phyloP scores from a whole-genome alignment of 2,113 vertebrate species.

The Engystomops pustulosus region DNA sequence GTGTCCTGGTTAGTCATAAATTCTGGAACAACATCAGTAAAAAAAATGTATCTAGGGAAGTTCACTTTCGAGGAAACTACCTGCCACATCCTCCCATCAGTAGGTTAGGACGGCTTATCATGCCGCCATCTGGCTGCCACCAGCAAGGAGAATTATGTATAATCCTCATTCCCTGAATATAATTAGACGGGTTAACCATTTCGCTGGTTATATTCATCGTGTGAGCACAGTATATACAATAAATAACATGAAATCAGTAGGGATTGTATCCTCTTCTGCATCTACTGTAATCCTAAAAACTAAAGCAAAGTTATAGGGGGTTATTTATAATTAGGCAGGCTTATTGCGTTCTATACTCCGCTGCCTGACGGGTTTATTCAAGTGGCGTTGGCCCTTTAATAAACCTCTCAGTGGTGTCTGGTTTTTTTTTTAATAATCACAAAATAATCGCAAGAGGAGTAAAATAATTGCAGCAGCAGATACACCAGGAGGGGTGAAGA shows the following conservation, averaged over 20 bases:
- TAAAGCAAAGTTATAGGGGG: neutral
- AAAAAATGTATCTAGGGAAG: constrained; percentile 11
- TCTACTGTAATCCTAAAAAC: neutral
- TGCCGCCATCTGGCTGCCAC: constrained; percentile 29
- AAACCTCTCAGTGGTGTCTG: too few relatives aligned
- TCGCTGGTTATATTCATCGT: neutral
- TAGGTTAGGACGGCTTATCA: constrained; percentile 25
- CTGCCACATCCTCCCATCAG: neutral
- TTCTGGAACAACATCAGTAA: neutral
- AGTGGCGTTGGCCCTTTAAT: too few relatives aligned
- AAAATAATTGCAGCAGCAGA: too few relatives aligned
- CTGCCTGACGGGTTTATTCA: too few relatives aligned
- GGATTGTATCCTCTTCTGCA: neutral
- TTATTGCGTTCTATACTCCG: too few relatives aligned
- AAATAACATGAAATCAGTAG: neutral
- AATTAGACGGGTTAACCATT: constrained; percentile 8
- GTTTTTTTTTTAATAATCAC: too few relatives aligned
- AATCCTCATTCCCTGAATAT: constrained; percentile 26
- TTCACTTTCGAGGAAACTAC: constrained; percentile 45
- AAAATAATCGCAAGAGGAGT: too few relatives aligned
- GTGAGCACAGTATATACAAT: too few relatives aligned
- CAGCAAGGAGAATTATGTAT: constrained; percentile 27
- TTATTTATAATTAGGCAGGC: too few relatives aligned
- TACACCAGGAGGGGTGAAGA: too few relatives aligned
- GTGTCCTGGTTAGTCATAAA: neutral